phyloP scores from a whole-genome alignment of 2,113 vertebrate species.

The Equus przewalskii region DNA sequence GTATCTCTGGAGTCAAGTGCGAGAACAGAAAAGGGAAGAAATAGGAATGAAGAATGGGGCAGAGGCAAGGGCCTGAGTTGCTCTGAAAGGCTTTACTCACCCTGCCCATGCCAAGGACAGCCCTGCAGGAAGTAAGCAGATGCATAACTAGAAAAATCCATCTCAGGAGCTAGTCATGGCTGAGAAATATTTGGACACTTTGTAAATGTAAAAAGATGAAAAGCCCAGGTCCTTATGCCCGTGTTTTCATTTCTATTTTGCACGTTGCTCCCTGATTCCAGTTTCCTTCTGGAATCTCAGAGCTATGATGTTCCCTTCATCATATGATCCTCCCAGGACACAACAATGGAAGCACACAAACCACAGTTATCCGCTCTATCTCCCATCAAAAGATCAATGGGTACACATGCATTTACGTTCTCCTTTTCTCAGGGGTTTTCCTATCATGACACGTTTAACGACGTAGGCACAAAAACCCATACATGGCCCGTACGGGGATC shows the following conservation, averaged over 20 bases:
- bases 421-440: background rate
- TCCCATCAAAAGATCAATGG: accelerated
- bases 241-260: background rate
- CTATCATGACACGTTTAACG: too few relatives aligned
- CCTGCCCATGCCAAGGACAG: too few relatives aligned
- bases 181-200: background rate
- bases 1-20: background rate
- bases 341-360: background rate
- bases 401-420: accelerated
- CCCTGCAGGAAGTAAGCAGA: background rate
- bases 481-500: accelerated
- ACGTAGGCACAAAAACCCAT: accelerated
- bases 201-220: background rate
- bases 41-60: background rate
- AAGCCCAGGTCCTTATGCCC: background rate
- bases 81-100: background rate
- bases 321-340: background rate
- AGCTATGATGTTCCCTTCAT: background rate
- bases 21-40: background rate
- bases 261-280: background rate
- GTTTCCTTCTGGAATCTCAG: background rate
- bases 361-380: accelerated
- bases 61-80: background rate
- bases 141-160: background rate
- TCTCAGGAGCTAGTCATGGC: background rate